Conservation (phyloP, 2,113 vertebrate genomes). For the Ranitomeya variabilis region DNA sequence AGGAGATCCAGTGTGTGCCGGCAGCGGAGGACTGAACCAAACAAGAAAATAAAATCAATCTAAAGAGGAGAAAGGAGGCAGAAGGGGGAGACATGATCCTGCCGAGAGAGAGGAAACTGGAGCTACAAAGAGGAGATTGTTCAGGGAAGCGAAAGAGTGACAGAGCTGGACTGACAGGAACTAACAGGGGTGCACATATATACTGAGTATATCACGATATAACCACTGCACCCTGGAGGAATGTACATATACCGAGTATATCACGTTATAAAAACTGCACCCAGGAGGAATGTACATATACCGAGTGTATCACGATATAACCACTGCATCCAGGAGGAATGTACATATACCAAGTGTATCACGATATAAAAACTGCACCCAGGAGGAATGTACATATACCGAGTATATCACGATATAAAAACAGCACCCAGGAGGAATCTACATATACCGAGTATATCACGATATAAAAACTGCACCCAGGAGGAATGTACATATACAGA, state of each 20-base stretch:
- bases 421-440: not conserved
- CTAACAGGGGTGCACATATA: not conserved
- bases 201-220: not conserved
- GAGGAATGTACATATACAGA: not conserved
- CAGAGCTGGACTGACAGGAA: constrained; percentile 7
- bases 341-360: not conserved
- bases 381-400: not conserved
- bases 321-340: not conserved
- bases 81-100: constrained; percentile 11
- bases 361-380: not conserved
- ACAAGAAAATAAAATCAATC: constrained; percentile 1
- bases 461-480: not conserved
- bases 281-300: not conserved
- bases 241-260: not conserved
- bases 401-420: not conserved
- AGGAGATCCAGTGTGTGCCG: not conserved
- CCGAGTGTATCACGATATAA: not conserved
- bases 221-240: not conserved
- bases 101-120: constrained; percentile 6
- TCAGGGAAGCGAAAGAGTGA: not conserved
- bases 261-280: not conserved
- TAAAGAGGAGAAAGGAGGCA: constrained; percentile 5
- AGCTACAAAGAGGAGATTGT: constrained; percentile 48
- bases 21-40: not conserved
- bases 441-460: not conserved